Percentiles rank a stretch among this genome's conserved stretches.
Evolutionary conservation across 2,113 vertebrate genomes (phyloP).

Genomic region (Amazona vittata): DNA sequence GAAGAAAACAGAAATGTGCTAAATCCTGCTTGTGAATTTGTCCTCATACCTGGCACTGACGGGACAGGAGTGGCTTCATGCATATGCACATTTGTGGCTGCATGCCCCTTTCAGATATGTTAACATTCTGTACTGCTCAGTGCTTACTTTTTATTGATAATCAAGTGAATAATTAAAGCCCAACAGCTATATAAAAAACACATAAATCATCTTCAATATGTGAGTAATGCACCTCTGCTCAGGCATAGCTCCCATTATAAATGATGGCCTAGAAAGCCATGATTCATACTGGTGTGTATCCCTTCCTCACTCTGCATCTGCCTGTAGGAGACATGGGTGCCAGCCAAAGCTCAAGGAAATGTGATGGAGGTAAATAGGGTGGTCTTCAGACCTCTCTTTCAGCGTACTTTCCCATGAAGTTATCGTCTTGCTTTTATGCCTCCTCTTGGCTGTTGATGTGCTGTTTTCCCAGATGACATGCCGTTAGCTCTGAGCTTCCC

Average conservation of each 20-base stretch:
- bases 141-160: slow-evolving; percentile 81
- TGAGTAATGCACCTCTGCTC: slow-evolving; percentile 44
- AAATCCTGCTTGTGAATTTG: slow-evolving; percentile 57
- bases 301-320: slow-evolving; percentile 11
- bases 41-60: slow-evolving; percentile 22
- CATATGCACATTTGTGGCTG: neutral
- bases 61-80: neutral
- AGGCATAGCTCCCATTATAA: slow-evolving; percentile 48
- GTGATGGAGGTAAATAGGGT: neutral
- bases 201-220: slow-evolving; percentile 73
- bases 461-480: neutral
- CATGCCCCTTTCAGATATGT: slow-evolving; percentile 34
- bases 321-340: neutral
- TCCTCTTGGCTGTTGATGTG: neutral
- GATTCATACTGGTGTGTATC: slow-evolving; percentile 29
- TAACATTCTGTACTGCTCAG: slow-evolving; percentile 44
- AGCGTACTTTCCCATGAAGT: neutral
- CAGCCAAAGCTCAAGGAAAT: neutral
- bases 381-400: neutral
- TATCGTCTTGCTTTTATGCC: neutral
- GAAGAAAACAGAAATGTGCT: slow-evolving; percentile 34
- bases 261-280: slow-evolving; percentile 62
- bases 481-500: slow-evolving; percentile 13
- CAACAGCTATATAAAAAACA: slow-evolving; percentile 63
- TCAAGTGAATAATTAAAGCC: slow-evolving; percentile 80